These are phyloP conservation scores for Zosterops pallidus DNA, from an alignment of 2,113 vertebrate genomes.

Conservation along the genomic window DNA sequence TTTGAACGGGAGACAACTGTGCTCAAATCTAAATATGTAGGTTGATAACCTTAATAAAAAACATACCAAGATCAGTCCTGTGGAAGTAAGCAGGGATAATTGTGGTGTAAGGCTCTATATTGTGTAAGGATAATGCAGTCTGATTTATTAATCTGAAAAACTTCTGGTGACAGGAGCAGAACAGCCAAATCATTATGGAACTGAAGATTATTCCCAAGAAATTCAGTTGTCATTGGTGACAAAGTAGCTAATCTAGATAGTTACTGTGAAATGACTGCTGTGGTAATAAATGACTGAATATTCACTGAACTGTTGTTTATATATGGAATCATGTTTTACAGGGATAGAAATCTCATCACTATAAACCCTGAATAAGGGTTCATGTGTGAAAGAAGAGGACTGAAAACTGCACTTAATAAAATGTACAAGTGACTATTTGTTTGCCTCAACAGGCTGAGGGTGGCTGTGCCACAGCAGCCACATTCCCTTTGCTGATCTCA, in stretches of 20 bases:
- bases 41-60: neutral
- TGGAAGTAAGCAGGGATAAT: neutral
- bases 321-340: neutral
- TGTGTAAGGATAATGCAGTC: neutral
- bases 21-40: neutral
- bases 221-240: neutral
- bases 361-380: neutral
- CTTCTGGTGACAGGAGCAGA: neutral
- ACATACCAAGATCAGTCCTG: neutral
- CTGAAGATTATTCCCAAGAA: neutral
- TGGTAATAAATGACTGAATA: neutral
- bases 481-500: neutral
- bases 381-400: neutral
- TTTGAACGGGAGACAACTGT: neutral
- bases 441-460: neutral
- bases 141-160: neutral
- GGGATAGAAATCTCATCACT: neutral
- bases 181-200: neutral
- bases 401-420: neutral
- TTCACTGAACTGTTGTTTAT: neutral
- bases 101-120: accelerated
- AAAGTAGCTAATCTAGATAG: neutral
- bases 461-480: neutral
- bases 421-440: neutral
- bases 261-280: neutral